Percentiles rank a stretch among this genome's conserved stretches.
Evolutionary conservation across 2,113 vertebrate species (phyloP).

Genomic region (Pithys albifrons): DNA sequence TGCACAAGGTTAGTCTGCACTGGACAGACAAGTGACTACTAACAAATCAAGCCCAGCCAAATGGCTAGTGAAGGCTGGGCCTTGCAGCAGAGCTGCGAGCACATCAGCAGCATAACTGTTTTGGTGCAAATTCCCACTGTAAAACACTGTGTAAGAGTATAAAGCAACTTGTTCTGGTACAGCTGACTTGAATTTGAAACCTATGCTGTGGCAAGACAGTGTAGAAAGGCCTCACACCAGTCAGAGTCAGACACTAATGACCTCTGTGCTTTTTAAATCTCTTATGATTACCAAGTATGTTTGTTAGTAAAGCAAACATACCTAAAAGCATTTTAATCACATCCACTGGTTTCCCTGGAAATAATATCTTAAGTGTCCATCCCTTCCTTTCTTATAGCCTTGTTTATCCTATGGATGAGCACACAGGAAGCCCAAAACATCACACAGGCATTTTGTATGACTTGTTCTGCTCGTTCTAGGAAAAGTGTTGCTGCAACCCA

Average conservation of each 20-base stretch:
- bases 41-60: neutral
- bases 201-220: neutral
- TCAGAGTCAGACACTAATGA: neutral
- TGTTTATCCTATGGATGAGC: neutral
- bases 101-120: neutral
- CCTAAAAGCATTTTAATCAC: neutral
- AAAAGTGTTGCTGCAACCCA: neutral
- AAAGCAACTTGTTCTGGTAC: neutral
- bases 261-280: neutral
- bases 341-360: neutral
- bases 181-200: neutral
- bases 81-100: neutral
- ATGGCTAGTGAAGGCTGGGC: neutral
- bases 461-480: constrained; percentile 28
- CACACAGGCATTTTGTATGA: neutral
- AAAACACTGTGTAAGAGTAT: neutral
- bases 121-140: neutral
- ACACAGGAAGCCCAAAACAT: constrained; percentile 9
- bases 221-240: neutral
- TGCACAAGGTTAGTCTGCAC: neutral
- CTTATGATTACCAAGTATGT: neutral
- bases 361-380: neutral
- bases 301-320: neutral
- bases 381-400: neutral
- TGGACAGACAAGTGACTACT: neutral